These are phyloP conservation scores for Myodes glareolus DNA, from an alignment of 2,113 vertebrate genomes.

Conservation along the genomic window DNA sequence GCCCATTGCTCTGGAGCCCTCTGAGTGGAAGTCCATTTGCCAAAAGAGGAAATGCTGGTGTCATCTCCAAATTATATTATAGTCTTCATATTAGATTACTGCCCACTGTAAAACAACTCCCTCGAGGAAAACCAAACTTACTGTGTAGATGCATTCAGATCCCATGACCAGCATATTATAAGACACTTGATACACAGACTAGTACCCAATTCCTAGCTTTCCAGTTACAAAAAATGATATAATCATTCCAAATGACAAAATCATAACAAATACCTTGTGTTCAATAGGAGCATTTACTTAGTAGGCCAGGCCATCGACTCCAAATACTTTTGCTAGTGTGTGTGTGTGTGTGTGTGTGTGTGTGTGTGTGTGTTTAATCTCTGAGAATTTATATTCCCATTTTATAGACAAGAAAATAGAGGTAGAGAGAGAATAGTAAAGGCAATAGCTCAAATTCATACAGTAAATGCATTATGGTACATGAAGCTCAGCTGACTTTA, in stretches of 20 bases:
- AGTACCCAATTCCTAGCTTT: neutral
- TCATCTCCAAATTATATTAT: constrained; percentile 19
- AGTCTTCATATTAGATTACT: neutral
- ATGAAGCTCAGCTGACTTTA: neutral
- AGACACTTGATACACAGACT: neutral
- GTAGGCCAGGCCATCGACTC: neutral
- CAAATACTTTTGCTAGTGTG: neutral
- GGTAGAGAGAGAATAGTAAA: neutral
- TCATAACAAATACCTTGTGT: neutral
- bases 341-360: neutral
- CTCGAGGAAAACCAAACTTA: neutral
- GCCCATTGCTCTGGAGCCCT: neutral
- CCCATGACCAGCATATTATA: neutral
- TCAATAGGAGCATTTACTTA: neutral
- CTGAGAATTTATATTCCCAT: neutral
- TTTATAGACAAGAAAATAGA: neutral
- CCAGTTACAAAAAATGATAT: neutral
- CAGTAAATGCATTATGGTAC: neutral
- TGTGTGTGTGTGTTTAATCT: neutral
- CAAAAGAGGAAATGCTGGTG: neutral
- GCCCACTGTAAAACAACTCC: neutral
- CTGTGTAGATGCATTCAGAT: neutral
- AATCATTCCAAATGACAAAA: constrained; percentile 20
- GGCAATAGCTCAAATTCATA: neutral
- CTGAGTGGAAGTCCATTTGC: neutral